These are phyloP conservation scores for Thamnophis sirtalis DNA, from an alignment of 2,113 vertebrate species.

Conservation along the genomic window DNA sequence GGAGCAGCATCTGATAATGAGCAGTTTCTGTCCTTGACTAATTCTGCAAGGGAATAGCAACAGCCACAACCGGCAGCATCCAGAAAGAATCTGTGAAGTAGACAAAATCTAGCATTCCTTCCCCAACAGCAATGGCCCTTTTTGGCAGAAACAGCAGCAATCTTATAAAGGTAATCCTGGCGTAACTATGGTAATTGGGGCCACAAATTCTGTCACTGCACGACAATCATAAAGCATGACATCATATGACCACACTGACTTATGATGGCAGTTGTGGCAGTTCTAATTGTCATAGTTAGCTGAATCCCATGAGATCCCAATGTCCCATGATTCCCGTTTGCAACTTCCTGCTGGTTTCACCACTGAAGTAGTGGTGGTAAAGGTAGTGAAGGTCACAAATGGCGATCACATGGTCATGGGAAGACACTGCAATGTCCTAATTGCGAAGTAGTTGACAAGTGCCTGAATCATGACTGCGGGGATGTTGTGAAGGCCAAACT, in stretches of 20 bases:
- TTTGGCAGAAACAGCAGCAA: background rate
- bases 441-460: background rate
- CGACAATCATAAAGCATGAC: background rate
- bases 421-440: background rate
- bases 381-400: background rate
- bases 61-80: background rate
- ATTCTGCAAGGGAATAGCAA: background rate
- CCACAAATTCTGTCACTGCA: background rate
- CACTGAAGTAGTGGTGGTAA: too few species aligned
- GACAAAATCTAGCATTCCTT: background rate
- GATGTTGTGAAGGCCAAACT: background rate
- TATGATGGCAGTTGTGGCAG: background rate
- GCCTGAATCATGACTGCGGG: background rate
- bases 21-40: background rate
- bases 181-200: background rate
- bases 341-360: background rate
- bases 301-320: background rate
- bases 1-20: background rate
- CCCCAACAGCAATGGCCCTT: background rate
- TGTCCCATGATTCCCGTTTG: background rate
- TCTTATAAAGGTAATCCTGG: background rate
- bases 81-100: background rate
- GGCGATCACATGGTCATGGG: background rate
- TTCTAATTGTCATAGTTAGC: background rate
- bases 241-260: background rate